A percentile compares a stretch with the other conserved stretches of the same genome.
phyloP scores from a whole-genome alignment of 2,797 vertebrate genomes.

The Hippoglossus hippoglossus region DNA sequence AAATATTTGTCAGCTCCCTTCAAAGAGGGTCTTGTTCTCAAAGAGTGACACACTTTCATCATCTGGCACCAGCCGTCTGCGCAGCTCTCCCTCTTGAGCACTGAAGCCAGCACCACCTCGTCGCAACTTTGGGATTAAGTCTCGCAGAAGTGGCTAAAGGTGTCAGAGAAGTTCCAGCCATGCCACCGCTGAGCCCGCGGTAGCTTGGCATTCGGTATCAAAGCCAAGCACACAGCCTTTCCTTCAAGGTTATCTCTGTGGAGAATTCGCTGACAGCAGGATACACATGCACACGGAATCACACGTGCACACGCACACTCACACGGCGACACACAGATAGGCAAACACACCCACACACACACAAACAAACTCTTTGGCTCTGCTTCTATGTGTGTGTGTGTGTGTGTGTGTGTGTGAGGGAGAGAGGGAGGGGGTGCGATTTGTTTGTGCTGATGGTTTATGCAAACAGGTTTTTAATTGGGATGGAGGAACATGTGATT shows the following conservation, averaged over 20 bases:
- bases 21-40: not conserved
- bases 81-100: slow-evolving; percentile 4
- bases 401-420: not conserved
- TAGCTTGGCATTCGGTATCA: slow-evolving; percentile 69
- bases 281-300: slow-evolving; percentile 28
- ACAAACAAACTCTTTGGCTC: slow-evolving; percentile 3
- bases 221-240: slow-evolving; percentile 62
- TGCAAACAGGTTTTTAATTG: slow-evolving; percentile 78
- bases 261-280: slow-evolving; percentile 77
- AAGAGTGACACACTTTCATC: not conserved
- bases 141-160: slow-evolving; percentile 57
- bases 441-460: slow-evolving; percentile 59
- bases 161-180: slow-evolving; percentile 55
- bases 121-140: slow-evolving; percentile 57
- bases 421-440: no score
- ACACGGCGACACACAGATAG: slow-evolving; percentile 34
- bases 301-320: slow-evolving; percentile 11
- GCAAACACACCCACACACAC: slow-evolving; percentile 27
- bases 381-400: not conserved
- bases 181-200: slow-evolving; percentile 45
- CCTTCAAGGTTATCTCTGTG: slow-evolving; percentile 81
- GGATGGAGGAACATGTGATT: slow-evolving; percentile 64
- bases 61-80: slow-evolving; percentile 2
- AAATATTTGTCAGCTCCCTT: not conserved
- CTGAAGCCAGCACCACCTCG: slow-evolving; percentile 22